phyloP scores from a whole-genome alignment of 2,797 vertebrate species.

The Dipus sagitta region DNA sequence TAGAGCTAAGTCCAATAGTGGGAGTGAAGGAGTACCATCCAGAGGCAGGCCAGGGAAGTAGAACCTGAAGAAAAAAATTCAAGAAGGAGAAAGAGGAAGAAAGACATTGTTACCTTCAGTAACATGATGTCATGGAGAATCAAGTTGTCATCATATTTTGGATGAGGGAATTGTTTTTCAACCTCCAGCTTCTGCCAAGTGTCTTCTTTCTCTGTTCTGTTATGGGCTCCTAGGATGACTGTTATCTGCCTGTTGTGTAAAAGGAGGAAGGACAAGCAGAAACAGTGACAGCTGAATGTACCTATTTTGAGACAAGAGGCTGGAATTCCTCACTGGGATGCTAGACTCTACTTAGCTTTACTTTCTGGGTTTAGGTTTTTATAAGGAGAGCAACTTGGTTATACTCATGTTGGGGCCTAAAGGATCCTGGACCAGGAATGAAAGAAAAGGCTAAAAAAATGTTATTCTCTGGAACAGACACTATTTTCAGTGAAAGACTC shows the following conservation, averaged over 20 bases:
- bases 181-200: constrained; percentile 58
- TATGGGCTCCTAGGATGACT: constrained; percentile 66
- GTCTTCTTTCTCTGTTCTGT: constrained; percentile 35
- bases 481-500: neutral
- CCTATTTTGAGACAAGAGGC: neutral
- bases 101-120: constrained; percentile 66
- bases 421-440: neutral
- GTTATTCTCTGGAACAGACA: neutral
- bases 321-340: neutral
- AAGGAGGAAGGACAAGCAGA: neutral
- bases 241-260: constrained; percentile 49
- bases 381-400: neutral
- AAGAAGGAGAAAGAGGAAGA: neutral
- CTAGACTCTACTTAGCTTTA: neutral
- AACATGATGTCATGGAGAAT: constrained; percentile 64
- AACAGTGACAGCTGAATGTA: neutral
- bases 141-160: neutral
- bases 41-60: neutral
- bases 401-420: neutral
- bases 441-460: neutral
- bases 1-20: neutral
- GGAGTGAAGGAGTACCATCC: neutral
- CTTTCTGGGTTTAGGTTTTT: constrained; percentile 7
- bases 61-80: neutral
- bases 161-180: constrained; percentile 65